Evolutionary conservation across 1,140 invertebrate species (phyloP), one percentile per base, ranked within the genome.

Genomic region (Pachypeltis micranthus): DNA sequence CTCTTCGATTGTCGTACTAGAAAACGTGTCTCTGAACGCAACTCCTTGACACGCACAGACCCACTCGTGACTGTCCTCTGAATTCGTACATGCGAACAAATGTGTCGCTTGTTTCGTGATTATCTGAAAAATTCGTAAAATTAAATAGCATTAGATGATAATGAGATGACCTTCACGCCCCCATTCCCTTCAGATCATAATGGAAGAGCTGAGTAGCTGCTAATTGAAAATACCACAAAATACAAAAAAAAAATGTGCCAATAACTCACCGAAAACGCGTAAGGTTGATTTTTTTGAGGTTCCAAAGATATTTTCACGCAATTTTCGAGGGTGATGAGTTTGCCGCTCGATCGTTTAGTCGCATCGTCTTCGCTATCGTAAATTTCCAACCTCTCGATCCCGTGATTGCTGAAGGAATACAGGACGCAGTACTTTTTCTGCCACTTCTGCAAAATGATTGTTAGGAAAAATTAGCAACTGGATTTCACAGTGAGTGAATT

Each of bases 381-480:
- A 66, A 91, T 83, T 78, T 92, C 90, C 29, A 91, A 74, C 54
- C 90, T 77, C 71, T 88, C 85, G 67, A 91, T 86, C 14, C 89
- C 89, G 75, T 85, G 85, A 70, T 88, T 89, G 71, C 88, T 91
- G 28, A 85, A 80, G 75, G 84, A 86, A 67, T 85, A 91, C 2
- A 92, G 73, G 67, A 87, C 79, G 70, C 85, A 88, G 68, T 83
- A 86, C 72, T 85, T 87, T 68, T 84, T 85, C 67, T 86, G 84
- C 85, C 85, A 88, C 84, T 88, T 87, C 85, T 87, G 72, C 61
- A 80, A 81, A 67, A 68, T 69, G 72, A 67, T 47, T 69, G 63
- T 54, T 68, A 26, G n/a, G n/a, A 67, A 60, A 62, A 64, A 14
- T 31, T 44, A 56, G 56, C 28, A 61, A 58, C 31, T n/a, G 3